Evolutionary conservation across 2,888 invertebrate genomes (phyloP), one percentile per base, ranked within the genome.

Genomic region (Ganaspis brasiliensis): DNA sequence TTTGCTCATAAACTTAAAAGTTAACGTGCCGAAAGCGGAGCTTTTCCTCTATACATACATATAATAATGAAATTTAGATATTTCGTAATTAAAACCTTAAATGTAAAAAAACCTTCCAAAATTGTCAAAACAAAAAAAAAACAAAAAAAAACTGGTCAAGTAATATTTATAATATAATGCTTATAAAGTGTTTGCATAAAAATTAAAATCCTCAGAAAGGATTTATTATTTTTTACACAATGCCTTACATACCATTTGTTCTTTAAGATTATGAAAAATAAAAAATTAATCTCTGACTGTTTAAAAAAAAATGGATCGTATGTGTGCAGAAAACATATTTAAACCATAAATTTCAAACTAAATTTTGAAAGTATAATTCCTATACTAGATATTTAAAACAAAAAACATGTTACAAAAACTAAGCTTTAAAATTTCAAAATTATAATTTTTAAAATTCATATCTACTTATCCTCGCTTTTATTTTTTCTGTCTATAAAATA

Each of bases 321-420:
- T 49, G 40, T 31, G 16, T 74, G 55, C 45, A 26, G 12, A 72
- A 45, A 45, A 57, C 10, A 56, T 56, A 70, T 19, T 59, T 40
- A 37, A 55, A 74, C 5, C 72, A 75, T 72, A 6, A 72, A 63
- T 72, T 73, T 2, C 40, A 37, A 40, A 67, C 14, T 24, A 21
- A 52, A 16, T 9, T 26, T 67, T n/a, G 24, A 45, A 45, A 67
- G 67, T 67, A 45, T 45, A n/a, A 9, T 45, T 45, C 24, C n/a
- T 40, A 45, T 24, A 45, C n/a, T 45, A 1, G 45, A n/a, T n/a
- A 24, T 24, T 67, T 67, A n/a, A 9, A 49, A 8, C 40, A 57
- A 49, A 19, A 52, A 19, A 52, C n/a, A 19, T 52, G 16, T 31
- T 31, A 31, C 31, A 31, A 31, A n/a, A 31, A 4, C 31, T 31